Percentiles rank a stretch among this genome's conserved stretches.
phyloP scores from a whole-genome alignment of 2,888 invertebrate genomes.

The Dasysyrphus albostriatus region DNA sequence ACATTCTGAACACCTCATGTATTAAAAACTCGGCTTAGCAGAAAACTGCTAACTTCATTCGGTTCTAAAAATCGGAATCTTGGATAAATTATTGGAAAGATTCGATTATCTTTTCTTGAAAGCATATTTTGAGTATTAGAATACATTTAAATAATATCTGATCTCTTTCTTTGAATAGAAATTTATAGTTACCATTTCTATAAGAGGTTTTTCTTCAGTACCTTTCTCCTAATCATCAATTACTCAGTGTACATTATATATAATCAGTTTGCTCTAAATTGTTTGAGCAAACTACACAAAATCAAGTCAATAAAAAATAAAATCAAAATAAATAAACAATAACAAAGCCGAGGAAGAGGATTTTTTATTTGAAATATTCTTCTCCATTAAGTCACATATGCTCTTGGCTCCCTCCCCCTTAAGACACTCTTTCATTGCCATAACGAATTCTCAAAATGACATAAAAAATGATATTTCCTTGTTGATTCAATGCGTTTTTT shows the following conservation, averaged over 20 bases:
- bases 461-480: slow-evolving; percentile 74
- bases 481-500: slow-evolving; percentile 73
- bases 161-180: too few relatives aligned
- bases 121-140: too few relatives aligned
- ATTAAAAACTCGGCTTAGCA: too few relatives aligned
- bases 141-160: too few relatives aligned
- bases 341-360: slow-evolving; percentile 41
- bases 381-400: slow-evolving; percentile 61
- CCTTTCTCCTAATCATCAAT: neutral
- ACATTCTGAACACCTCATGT: too few relatives aligned
- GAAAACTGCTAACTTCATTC: too few relatives aligned
- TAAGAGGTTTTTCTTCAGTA: neutral
- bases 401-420: slow-evolving; percentile 25
- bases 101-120: too few relatives aligned
- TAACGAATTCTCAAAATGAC: slow-evolving; percentile 50
- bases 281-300: neutral
- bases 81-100: too few relatives aligned
- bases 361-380: slow-evolving; percentile 54
- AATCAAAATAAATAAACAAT: slow-evolving; percentile 48
- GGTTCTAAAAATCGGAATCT: too few relatives aligned
- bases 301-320: neutral
- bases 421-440: neutral
- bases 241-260: neutral
- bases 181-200: too few relatives aligned
- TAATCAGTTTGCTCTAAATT: neutral